Evolutionary conservation across 2,888 invertebrate genomes (phyloP), one percentile per base, ranked within the genome.

Genomic region (Nephrotoma appendiculata): DNA sequence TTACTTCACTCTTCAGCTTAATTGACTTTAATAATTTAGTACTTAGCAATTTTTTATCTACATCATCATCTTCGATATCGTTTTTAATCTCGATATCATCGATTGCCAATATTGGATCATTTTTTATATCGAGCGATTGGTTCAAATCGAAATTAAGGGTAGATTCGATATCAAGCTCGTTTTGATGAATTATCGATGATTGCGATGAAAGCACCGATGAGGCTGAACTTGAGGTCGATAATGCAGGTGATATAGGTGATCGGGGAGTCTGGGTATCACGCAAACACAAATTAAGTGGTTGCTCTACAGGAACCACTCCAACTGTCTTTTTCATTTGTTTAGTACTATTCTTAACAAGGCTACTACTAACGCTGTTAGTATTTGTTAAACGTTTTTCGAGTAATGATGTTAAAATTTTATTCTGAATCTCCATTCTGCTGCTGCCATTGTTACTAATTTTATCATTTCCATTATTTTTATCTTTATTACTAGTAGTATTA

Each of bases 231-330:
- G 84, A 84, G 6, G 84, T 42, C n/a, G 84, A 84, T 15, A 84
- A 9, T 6, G 71, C 71, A 12, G 84, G 84, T 42, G 42, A 42
- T 15, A 42, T 84, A 7, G 84, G 84, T 15, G 84, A 84, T 44
- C 85, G 44, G 3, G 44, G 19, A 3, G 84, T 86, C 12, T 12
- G 42, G 5, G 95, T 92, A 89, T 97, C 97, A 86, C 96, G 92
- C 87, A 97, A 94, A 90, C 97, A 97, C 5, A 97, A 93, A 91
- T 97, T 97, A 5, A 97, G 92, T 0, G 97, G 97, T 89, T 97
- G 96, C 86, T 95, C 95, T 90, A 88, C 31, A 71, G 48, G 41
- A 52, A 86, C 2, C 83, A 15, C 7, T 9, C 7, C 90, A 91
- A 88, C 91, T 91, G 2, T 44, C 44, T 44, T 44, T 85, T 44